Conservation (phyloP, 2,888 invertebrate species). For the Rhagophthalmus giganteus region DNA sequence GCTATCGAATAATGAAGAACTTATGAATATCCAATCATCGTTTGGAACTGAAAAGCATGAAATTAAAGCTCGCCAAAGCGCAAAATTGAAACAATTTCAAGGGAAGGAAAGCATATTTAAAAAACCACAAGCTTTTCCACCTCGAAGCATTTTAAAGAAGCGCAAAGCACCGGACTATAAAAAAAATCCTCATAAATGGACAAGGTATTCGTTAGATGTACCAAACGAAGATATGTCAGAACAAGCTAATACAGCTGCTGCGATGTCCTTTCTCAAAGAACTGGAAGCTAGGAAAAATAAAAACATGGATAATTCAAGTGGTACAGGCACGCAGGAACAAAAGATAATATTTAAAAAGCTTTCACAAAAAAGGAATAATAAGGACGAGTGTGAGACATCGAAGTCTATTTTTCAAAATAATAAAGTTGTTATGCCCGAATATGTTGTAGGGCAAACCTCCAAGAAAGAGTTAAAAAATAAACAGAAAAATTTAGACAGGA, state of each 20-base stretch:
- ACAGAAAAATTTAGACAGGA: slow-evolving; percentile 30
- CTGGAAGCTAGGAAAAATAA: slow-evolving; percentile 61
- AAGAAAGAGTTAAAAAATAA: slow-evolving; percentile 58
- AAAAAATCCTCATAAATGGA: slow-evolving; percentile 81
- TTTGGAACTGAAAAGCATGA: slow-evolving; percentile 37
- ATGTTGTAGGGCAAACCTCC: slow-evolving; percentile 71
- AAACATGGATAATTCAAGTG: slow-evolving; percentile 24
- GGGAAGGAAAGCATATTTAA: slow-evolving; percentile 81
- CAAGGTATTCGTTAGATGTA: slow-evolving; percentile 79
- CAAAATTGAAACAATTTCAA: slow-evolving; percentile 64
- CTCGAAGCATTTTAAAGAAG: slow-evolving; percentile 62
- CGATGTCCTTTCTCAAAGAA: slow-evolving; percentile 73
- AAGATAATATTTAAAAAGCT: slow-evolving; percentile 47
- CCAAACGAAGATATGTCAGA: slow-evolving; percentile 76
- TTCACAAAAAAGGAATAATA: slow-evolving; percentile 27
- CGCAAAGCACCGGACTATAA: slow-evolving; percentile 60
- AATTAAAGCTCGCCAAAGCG: slow-evolving; percentile 34
- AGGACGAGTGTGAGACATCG: slow-evolving; percentile 31
- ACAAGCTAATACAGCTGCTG: slow-evolving; percentile 74
- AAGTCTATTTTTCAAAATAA: slow-evolving; percentile 62
- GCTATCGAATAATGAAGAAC: slow-evolving; percentile 27
- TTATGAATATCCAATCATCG: too few species aligned
- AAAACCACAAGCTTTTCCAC: slow-evolving; percentile 63
- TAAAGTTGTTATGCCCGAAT: slow-evolving; percentile 81
- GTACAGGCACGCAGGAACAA: slow-evolving; percentile 34